Evolutionary conservation across 1,140 invertebrate species (phyloP).

Genomic region (Plutomurus gul): DNA sequence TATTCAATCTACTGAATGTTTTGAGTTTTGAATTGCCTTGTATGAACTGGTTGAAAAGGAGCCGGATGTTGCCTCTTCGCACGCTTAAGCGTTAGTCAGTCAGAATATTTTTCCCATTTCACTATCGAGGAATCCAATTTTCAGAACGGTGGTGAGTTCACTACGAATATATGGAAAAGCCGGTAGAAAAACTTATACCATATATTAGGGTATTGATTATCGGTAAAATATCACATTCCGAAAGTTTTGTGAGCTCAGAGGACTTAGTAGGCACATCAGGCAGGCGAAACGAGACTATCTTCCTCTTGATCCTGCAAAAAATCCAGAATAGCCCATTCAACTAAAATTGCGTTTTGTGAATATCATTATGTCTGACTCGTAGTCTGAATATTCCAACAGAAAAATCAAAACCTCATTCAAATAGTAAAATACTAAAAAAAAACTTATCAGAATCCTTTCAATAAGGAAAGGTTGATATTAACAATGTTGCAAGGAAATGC

Average conservation of each 20-base stretch:
- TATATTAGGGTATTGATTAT: conserved; percentile 10
- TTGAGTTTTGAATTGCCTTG: no score
- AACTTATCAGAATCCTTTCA: no score
- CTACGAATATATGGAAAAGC: neutral
- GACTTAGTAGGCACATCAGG: conserved; percentile 7
- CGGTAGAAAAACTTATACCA: neutral
- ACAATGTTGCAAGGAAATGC: no score
- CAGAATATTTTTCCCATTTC: neutral
- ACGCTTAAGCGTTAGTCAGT: neutral
- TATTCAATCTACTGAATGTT: neutral
- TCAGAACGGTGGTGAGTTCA: neutral
- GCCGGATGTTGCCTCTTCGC: neutral
- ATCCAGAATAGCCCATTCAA: no score
- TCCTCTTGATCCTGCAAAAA: conserved; percentile 25
- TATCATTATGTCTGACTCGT: no score
- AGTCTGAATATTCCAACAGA: no score
- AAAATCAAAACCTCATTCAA: no score
- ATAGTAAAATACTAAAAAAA: no score
- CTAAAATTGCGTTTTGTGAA: no score
- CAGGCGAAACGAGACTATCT: neutral
- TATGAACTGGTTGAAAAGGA: neutral
- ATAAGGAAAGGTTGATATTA: no score
- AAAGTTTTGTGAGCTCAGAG: conserved; percentile 14
- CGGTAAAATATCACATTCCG: conserved; percentile 22
- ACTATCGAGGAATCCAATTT: neutral